Evolutionary conservation across 2,797 vertebrate genomes (phyloP).

Genomic region (Amniataba percoides): DNA sequence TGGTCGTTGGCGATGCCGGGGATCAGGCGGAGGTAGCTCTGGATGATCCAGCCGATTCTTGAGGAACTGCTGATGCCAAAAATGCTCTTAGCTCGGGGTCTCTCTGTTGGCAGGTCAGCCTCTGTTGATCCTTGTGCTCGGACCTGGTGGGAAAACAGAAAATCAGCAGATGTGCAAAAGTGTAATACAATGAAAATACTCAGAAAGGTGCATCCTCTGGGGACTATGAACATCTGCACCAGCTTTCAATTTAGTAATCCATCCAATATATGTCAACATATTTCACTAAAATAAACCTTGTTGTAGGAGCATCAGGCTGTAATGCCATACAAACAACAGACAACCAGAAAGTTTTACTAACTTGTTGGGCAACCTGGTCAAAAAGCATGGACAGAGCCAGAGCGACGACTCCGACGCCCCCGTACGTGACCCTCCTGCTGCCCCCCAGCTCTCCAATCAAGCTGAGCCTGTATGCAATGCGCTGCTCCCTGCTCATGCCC

Average conservation of each 20-base stretch:
- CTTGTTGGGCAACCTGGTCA: conserved; percentile 76
- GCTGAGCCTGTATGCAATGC: conserved; percentile 45
- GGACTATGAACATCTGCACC: neutral
- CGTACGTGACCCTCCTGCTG: conserved; percentile 52
- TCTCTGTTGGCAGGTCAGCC: neutral
- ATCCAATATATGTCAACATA: neutral
- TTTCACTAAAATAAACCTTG: neutral
- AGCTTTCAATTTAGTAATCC: neutral
- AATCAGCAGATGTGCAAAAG: no score
- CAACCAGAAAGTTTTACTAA: conserved; percentile 39
- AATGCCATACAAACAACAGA: neutral
- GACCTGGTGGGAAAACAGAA: conserved; percentile 46
- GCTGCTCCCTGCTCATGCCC: conserved; percentile 67
- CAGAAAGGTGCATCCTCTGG: neutral
- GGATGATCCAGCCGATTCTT: conserved; percentile 70
- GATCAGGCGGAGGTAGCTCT: conserved; percentile 64
- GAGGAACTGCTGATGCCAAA: conserved; percentile 75
- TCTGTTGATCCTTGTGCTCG: conserved; percentile 33
- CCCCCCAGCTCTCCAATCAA: conserved; percentile 57
- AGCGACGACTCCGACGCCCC: conserved; percentile 77
- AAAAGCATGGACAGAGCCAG: conserved; percentile 77
- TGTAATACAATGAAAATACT: neutral
- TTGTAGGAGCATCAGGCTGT: neutral
- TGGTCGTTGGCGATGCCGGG: conserved; percentile 63
- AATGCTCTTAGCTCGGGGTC: conserved; percentile 37